A percentile compares a stretch with the other conserved stretches of the same genome.
phyloP scores from a whole-genome alignment of 2,888 invertebrate species.

The Oscheius sp. region DNA sequence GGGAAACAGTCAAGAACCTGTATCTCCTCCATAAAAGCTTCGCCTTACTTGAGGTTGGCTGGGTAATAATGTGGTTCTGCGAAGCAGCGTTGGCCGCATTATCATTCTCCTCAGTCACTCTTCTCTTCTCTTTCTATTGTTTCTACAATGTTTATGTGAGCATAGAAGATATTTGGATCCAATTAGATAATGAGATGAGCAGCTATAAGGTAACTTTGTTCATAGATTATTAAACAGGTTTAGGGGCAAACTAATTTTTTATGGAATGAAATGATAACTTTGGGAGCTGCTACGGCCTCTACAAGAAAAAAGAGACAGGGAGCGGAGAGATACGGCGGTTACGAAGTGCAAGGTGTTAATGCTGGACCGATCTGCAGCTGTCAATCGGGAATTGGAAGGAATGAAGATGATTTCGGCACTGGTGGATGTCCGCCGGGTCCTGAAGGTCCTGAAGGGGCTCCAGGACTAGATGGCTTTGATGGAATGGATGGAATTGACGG shows the following conservation, averaged over 20 bases:
- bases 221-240: neutral
- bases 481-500: conserved; percentile 53
- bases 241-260: conserved; percentile 57
- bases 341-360: conserved; percentile 62
- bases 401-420: conserved; percentile 55
- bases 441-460: conserved; percentile 53
- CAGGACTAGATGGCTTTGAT: conserved; percentile 56
- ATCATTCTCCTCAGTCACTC: conserved; percentile 58
- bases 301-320: conserved; percentile 57
- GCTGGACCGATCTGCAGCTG: conserved; percentile 58
- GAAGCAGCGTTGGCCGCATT: conserved; percentile 59
- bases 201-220: conserved; percentile 50
- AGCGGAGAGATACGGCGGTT: conserved; percentile 58
- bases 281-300: conserved; percentile 60
- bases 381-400: conserved; percentile 57
- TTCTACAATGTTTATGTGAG: conserved; percentile 59
- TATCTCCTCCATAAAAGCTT: no score
- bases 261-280: conserved; percentile 59
- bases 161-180: conserved; percentile 57
- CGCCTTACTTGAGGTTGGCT: no score
- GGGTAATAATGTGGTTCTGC: conserved; percentile 50
- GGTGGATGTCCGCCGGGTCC: conserved; percentile 61
- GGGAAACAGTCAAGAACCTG: no score
- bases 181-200: conserved; percentile 60
- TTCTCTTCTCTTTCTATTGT: conserved; percentile 57